Conservation (phyloP, 2,113 vertebrate genomes). For the Pipa parva region DNA sequence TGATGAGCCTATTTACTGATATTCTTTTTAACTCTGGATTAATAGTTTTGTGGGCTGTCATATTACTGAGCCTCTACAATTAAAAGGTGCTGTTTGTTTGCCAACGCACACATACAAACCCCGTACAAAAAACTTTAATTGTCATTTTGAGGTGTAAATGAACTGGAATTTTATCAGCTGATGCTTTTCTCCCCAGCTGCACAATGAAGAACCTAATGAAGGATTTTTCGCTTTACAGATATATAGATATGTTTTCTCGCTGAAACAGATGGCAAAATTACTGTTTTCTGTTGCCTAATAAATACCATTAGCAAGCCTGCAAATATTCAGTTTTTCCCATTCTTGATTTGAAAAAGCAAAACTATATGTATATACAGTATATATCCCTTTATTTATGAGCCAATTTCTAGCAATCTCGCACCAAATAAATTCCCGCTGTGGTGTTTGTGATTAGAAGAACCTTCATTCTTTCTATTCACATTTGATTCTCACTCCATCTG, state of each 20-base stretch:
- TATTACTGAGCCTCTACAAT: conserved; percentile 9
- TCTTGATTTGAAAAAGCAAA: conserved; percentile 45
- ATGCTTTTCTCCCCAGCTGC: conserved; percentile 56
- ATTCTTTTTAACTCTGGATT: conserved; percentile 13
- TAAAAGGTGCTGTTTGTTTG: conserved; percentile 21
- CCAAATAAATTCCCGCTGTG: conserved; percentile 29
- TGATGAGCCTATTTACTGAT: not conserved
- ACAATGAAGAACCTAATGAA: conserved; percentile 58
- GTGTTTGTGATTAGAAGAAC: conserved; percentile 45
- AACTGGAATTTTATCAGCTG: conserved; percentile 32
- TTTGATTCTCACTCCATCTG: conserved; percentile 63
- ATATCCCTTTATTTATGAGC: not conserved
- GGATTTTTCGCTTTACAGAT: not conserved
- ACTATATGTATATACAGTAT: too few species aligned
- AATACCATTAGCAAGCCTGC: conserved; percentile 55
- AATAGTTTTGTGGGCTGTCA: conserved; percentile 7
- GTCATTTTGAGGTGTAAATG: conserved; percentile 25
- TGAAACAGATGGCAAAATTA: conserved; percentile 59
- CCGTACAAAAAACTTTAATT: conserved; percentile 23
- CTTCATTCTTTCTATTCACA: conserved; percentile 42
- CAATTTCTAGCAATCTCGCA: conserved; percentile 41
- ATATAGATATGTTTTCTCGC: conserved; percentile 31
- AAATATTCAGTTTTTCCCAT: conserved; percentile 54
- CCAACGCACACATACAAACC: conserved; percentile 3
- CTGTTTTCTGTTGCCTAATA: conserved; percentile 60